A percentile compares a stretch with the other conserved stretches of the same genome.
Evolutionary conservation across 2,113 vertebrate genomes (phyloP).

Genomic region (Ammodytes dubius): DNA sequence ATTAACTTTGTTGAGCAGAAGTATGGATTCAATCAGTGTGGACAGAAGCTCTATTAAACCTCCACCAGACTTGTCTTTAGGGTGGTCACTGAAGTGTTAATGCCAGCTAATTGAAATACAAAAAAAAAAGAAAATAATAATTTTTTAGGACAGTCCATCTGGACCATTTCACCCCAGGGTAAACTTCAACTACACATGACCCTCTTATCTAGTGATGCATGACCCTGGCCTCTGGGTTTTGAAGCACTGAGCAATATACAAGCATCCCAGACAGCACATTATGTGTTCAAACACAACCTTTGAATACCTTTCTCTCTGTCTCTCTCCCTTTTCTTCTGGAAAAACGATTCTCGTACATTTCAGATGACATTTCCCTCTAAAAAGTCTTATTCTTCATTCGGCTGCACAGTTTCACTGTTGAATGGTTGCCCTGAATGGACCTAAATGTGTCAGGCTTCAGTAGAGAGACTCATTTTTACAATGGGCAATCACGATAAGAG

Average conservation of each 20-base stretch:
- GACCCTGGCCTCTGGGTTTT: conserved; percentile 49
- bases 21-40: conserved; percentile 23
- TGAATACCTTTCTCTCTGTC: conserved; percentile 10
- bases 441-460: conserved; percentile 57
- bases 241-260: conserved; percentile 8
- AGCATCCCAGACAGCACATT: conserved; percentile 37
- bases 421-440: conserved; percentile 69
- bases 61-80: conserved; percentile 49
- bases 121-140: not conserved
- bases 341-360: conserved; percentile 34
- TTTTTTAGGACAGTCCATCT: conserved; percentile 52
- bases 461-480: conserved; percentile 65
- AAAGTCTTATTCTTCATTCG: conserved; percentile 59
- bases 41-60: conserved; percentile 22
- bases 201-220: conserved; percentile 56
- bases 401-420: conserved; percentile 63
- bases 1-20: conserved; percentile 10
- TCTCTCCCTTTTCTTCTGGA: conserved; percentile 8
- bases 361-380: conserved; percentile 57
- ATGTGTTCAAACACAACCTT: conserved; percentile 55
- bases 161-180: conserved; percentile 55
- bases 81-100: conserved; percentile 59
- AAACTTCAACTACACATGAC: conserved; percentile 68
- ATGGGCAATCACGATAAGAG: conserved; percentile 61
- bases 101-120: conserved; percentile 52